Base-by-base conservation (phyloP, 1,140 invertebrate species). In the Drosophila pandora region DNA sequence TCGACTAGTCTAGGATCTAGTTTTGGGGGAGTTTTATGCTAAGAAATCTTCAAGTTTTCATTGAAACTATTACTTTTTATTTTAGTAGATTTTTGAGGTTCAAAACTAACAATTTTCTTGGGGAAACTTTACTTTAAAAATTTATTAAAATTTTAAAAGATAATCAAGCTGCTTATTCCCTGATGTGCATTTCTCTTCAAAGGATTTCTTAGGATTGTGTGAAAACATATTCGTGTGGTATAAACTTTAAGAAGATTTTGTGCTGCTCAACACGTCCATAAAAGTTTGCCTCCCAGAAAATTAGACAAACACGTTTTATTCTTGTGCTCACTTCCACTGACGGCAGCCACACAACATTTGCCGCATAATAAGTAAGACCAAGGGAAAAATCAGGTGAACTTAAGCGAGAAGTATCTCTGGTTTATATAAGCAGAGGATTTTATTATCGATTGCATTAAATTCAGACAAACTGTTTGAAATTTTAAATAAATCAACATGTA, bases 341-440 rank as follows among this genome's bases (percentile, higher is more conserved):
- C 61, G 59, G 63, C 58, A 55, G 41, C 25, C 30, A 30, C 23
- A 62, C 64, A 58, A 70, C 82, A 87, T 60, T 88, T 76, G 53
- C 52, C 68, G 84, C 84, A 88, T 88, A 88, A 88, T 88, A 88
- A 88, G 76, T 88, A 62, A 56, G 75, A 23, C 30, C 25, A 5
- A 28, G 12, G 17, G 32, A 62, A 57, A 32, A 30, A 43, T 45
- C 25, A 25, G 17, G 37, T 17, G 60, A 62, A 62, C 57, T 43
- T 4, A 25, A 57, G 6, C n/a, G 53, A 5, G 30, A 62, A 58
- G 21, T 21, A 47, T 47, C 9, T 47, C 17, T 47, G 43, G 43
- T 6, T 23, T 22, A 21, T 47, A 22, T 2, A 21, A 22, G 21
- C 8, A 47, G 21, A 9, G 21, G 5, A 43, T 41, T 6, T 41